A percentile compares a stretch with the other conserved stretches of the same genome.
phyloP scores from a whole-genome alignment of 2,888 invertebrate genomes.

The Cosmorhoe ocellata region DNA sequence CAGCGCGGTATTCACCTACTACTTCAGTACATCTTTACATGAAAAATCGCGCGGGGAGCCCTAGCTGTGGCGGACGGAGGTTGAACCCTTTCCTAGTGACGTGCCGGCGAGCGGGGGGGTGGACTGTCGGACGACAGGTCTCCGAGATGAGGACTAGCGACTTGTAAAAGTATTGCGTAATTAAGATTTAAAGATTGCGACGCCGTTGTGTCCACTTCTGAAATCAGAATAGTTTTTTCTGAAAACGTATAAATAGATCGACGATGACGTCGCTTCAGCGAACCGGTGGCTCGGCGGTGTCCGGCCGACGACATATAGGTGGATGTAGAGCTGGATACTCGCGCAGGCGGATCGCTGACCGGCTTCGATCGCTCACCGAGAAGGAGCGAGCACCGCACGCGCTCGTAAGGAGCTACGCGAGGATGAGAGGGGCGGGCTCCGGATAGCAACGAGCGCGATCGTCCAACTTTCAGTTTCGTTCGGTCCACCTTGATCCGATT shows the following conservation, averaged over 20 bases:
- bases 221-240: slow-evolving; percentile 1
- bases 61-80: too few relatives aligned
- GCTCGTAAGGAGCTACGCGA: too few relatives aligned
- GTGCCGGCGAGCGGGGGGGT: too few relatives aligned
- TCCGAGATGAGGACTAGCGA: not conserved
- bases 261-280: slow-evolving; percentile 2
- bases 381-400: too few relatives aligned
- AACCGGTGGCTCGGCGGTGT: not conserved
- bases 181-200: not conserved
- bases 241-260: slow-evolving; percentile 6
- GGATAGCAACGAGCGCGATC: slow-evolving; percentile 34
- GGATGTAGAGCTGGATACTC: too few relatives aligned
- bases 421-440: too few relatives aligned
- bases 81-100: too few relatives aligned
- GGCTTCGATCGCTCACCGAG: too few relatives aligned
- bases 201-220: not conserved
- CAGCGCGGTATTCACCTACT: not conserved
- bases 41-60: too few relatives aligned
- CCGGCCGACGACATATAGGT: not conserved
- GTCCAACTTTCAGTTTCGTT: slow-evolving; percentile 42
- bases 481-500: slow-evolving; percentile 71
- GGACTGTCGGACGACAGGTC: too few relatives aligned
- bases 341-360: too few relatives aligned
- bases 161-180: not conserved
- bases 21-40: too few relatives aligned